A percentile compares a stretch with the other conserved stretches of the same genome.
Conservation (phyloP, 1,140 invertebrate species). For the Gonatopus flavifemur region DNA sequence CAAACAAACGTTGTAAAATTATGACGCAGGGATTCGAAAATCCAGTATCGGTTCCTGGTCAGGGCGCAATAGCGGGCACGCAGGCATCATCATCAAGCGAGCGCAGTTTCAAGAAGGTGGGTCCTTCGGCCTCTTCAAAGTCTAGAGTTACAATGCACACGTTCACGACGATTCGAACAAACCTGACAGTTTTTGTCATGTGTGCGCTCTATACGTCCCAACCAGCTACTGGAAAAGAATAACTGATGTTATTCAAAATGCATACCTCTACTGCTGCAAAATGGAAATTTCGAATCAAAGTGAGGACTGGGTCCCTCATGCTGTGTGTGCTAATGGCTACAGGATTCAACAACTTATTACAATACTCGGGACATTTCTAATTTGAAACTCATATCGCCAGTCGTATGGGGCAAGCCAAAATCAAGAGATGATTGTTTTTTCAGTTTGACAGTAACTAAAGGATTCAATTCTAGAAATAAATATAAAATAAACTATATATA, state of each 20-base stretch:
- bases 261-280: not conserved
- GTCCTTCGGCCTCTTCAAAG: no score
- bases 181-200: not conserved
- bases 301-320: not conserved
- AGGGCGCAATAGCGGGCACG: no score
- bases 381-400: no score
- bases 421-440: no score
- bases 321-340: not conserved
- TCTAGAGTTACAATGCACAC: no score
- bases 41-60: no score
- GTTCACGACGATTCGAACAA: no score
- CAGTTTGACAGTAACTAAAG: not conserved
- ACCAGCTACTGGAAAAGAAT: not conserved
- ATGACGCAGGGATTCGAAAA: no score
- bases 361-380: not conserved
- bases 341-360: not conserved
- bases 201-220: not conserved
- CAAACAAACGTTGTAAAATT: no score
- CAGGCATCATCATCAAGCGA: no score
- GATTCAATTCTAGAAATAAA: not conserved
- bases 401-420: no score
- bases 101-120: no score
- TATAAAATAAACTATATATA: constrained; percentile 20
- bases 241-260: not conserved
- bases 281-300: not conserved